Conservation (phyloP, 2,113 vertebrate species). For the Anas platyrhynchos region DNA sequence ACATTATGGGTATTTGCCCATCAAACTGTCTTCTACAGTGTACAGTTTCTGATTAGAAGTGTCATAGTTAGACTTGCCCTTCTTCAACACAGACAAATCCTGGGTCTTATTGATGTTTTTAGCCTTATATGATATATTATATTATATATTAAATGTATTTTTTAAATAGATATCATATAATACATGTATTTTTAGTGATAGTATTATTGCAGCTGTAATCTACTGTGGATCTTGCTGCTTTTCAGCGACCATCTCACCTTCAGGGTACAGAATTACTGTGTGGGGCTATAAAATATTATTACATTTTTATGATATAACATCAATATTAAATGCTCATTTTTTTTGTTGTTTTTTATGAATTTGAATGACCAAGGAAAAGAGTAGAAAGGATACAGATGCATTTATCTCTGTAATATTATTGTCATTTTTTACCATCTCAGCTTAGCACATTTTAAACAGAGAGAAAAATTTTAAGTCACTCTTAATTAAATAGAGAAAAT, state of each 20-base stretch:
- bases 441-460: neutral
- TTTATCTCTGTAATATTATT: neutral
- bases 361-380: neutral
- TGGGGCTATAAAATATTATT: neutral
- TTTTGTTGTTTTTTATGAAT: neutral
- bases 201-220: neutral
- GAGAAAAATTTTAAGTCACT: neutral
- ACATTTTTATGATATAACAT: neutral
- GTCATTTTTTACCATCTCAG: neutral
- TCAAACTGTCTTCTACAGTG: neutral
- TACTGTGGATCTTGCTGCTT: neutral
- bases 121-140: neutral
- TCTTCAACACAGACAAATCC: neutral
- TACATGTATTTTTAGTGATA: neutral
- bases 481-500: neutral
- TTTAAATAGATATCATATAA: neutral
- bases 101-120: neutral
- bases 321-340: neutral
- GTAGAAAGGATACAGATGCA: neutral
- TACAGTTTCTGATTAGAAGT: neutral
- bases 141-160: neutral
- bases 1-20: neutral
- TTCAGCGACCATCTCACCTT: neutral
- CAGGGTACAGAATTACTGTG: neutral
- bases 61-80: neutral